Evolutionary conservation across 2,797 vertebrate species (phyloP).

Genomic region (Sebastes kiyomatsui): DNA sequence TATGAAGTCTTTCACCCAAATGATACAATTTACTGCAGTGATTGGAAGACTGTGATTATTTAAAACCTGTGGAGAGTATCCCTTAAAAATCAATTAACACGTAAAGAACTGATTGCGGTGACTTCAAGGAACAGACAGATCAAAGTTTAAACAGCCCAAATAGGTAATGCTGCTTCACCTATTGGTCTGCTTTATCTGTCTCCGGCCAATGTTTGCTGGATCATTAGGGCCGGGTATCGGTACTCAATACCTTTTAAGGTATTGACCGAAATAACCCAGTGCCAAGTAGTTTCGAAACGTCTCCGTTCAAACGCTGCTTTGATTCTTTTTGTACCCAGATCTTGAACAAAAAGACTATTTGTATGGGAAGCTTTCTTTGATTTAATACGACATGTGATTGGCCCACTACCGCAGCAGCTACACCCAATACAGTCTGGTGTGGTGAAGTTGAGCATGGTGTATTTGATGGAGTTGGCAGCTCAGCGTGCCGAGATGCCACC

Average conservation of each 20-base stretch:
- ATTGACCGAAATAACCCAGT: neutral
- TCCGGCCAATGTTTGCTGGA: neutral
- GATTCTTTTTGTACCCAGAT: neutral
- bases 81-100: neutral
- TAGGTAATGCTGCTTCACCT: neutral
- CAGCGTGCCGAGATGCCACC: neutral
- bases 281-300: neutral
- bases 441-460: neutral
- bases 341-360: neutral
- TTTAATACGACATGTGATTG: neutral
- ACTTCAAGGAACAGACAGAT: neutral
- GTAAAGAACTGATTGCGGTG: neutral
- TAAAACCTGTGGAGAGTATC: neutral
- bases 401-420: too few relatives aligned
- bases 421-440: neutral
- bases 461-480: neutral
- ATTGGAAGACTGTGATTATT: neutral
- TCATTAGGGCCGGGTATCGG: neutral
- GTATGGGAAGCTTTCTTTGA: neutral
- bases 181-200: neutral
- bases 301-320: neutral
- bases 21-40: neutral
- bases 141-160: neutral
- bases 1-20: neutral
- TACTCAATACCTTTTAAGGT: neutral